Percentiles rank a stretch among this genome's conserved stretches.
These are phyloP conservation scores for Vanessa tameamea DNA, from an alignment of 1,140 invertebrate species.

Conservation along the genomic window DNA sequence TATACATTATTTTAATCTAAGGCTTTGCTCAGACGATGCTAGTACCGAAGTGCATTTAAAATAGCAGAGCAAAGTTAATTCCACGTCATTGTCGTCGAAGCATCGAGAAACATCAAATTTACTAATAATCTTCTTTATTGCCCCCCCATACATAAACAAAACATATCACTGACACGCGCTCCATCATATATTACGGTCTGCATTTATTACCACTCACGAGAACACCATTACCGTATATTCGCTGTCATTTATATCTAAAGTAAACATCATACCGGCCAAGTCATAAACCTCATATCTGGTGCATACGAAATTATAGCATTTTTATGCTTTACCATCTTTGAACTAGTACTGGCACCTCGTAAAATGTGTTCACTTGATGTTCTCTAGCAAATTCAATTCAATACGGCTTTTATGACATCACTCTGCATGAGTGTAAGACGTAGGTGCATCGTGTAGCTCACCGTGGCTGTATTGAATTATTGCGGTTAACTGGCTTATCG, in stretches of 20 bases:
- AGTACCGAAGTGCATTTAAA: background rate
- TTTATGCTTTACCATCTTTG: slow-evolving; percentile 61
- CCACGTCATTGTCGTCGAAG: background rate
- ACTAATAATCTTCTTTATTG: slow-evolving; percentile 2
- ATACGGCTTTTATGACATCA: slow-evolving; percentile 59
- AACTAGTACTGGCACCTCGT: slow-evolving; percentile 57
- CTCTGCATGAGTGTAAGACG: slow-evolving; percentile 44
- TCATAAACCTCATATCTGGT: slow-evolving; percentile 66
- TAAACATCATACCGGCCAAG: slow-evolving; percentile 44
- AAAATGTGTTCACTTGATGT: slow-evolving; percentile 46
- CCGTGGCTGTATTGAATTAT: slow-evolving; percentile 23
- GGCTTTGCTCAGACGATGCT: background rate
- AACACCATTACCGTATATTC: slow-evolving; percentile 41
- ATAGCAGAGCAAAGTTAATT: background rate
- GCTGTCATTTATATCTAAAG: slow-evolving; percentile 39
- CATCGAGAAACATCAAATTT: background rate
- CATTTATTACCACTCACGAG: slow-evolving; percentile 27
- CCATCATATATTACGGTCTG: slow-evolving; percentile 6
- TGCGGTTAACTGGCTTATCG: slow-evolving; percentile 31
- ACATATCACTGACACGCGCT: background rate
- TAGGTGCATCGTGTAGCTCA: slow-evolving; percentile 31
- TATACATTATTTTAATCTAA: too few relatives aligned
- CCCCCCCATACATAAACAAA: slow-evolving; percentile 3
- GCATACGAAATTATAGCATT: slow-evolving; percentile 68
- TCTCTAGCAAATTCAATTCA: slow-evolving; percentile 67